Evolutionary conservation across 2,888 invertebrate species (phyloP).

Genomic region (Synergus itoensis): DNA sequence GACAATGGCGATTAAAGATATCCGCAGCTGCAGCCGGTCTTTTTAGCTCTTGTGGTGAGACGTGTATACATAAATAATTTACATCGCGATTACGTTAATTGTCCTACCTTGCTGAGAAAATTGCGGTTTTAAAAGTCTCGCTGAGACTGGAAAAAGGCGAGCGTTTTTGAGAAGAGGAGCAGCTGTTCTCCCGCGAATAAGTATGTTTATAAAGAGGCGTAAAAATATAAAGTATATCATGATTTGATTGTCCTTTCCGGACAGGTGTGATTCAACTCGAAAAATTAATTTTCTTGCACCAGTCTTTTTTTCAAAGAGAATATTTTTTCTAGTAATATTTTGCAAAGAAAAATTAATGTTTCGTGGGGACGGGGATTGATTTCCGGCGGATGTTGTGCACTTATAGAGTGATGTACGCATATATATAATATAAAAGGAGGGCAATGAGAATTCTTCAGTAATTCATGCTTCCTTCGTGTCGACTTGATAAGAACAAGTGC

Average conservation of each 20-base stretch:
- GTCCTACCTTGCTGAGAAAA: constrained; percentile 61
- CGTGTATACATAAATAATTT: constrained; percentile 21
- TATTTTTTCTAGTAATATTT: not conserved
- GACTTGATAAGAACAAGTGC: constrained; percentile 41
- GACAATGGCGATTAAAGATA: constrained; percentile 47
- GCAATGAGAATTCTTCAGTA: not conserved
- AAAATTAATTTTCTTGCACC: not conserved
- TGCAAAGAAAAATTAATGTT: not conserved
- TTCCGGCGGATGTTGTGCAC: constrained; percentile 33
- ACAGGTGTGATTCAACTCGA: not conserved
- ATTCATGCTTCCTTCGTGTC: constrained; percentile 38
- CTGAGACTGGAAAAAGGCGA: constrained; percentile 18
- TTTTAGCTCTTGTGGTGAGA: constrained; percentile 32
- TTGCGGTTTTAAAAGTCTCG: constrained; percentile 58
- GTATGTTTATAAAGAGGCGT: not conserved
- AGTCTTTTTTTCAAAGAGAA: not conserved
- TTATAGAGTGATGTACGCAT: not conserved
- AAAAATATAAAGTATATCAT: not conserved
- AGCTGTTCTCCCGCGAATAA: constrained; percentile 3
- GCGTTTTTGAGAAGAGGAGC: constrained; percentile 9
- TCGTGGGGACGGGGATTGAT: not conserved
- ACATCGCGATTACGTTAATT: constrained; percentile 64
- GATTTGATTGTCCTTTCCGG: not conserved
- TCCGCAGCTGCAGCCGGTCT: constrained; percentile 48
- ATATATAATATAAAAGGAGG: not conserved